These are phyloP conservation scores for Pterocles gutturalis DNA, from an alignment of 2,113 vertebrate genomes.

Conservation along the genomic window DNA sequence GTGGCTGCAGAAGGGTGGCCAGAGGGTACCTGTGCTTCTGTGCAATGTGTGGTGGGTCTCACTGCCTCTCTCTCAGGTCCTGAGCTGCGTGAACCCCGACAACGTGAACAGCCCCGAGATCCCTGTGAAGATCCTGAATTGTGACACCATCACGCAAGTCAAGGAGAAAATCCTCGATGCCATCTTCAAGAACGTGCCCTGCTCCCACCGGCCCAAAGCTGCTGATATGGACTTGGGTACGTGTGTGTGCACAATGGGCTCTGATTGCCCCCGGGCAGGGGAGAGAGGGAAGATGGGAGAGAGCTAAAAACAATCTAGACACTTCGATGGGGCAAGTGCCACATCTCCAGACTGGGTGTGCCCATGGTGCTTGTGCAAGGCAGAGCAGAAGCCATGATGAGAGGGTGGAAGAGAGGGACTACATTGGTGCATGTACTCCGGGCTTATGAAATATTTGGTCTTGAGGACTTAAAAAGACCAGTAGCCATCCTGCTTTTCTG, in stretches of 20 bases:
- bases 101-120: constrained; percentile 94
- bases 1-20: neutral
- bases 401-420: neutral
- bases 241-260: neutral
- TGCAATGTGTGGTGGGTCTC: neutral
- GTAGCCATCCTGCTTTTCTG: neutral
- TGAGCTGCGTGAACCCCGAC: constrained; percentile 96
- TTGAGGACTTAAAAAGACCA: neutral
- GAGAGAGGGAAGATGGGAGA: neutral
- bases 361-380: neutral
- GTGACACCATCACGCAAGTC: constrained; percentile 96
- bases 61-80: constrained; percentile 80
- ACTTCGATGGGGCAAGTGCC: neutral
- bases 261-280: neutral
- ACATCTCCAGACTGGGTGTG: neutral
- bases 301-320: neutral
- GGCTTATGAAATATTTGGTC: neutral
- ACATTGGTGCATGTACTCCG: neutral
- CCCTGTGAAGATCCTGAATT: constrained; percentile 96
- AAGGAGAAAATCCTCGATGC: constrained; percentile 98
- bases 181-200: constrained; percentile 97
- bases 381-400: neutral
- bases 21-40: neutral
- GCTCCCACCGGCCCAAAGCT: constrained; percentile 94
- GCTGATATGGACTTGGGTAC: constrained; percentile 97